phyloP scores from a whole-genome alignment of 2,888 invertebrate genomes.

The Drosophila pseudotalamancana region DNA sequence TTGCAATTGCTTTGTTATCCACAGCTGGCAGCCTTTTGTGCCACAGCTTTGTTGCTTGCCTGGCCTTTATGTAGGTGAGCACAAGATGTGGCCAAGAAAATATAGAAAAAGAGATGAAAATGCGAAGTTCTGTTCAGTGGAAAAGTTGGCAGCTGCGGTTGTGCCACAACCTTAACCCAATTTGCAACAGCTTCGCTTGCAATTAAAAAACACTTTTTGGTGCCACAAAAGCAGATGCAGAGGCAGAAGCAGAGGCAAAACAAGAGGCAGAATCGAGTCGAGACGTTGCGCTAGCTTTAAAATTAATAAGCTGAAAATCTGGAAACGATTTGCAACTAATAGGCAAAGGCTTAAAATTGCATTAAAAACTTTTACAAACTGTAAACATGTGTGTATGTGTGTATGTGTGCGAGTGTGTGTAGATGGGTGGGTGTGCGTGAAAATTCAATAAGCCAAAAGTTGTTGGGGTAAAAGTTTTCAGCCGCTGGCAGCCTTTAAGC shows the following conservation, averaged over 20 bases:
- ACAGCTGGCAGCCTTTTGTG: constrained; percentile 37
- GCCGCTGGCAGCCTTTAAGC: constrained; percentile 44
- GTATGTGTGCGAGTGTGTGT: background rate
- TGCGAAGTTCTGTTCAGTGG: background rate
- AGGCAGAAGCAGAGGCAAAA: too few relatives aligned
- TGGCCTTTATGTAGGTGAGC: constrained; percentile 29
- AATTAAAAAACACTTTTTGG: constrained; percentile 45
- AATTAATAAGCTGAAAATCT: constrained; percentile 74
- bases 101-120: constrained; percentile 11
- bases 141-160: constrained; percentile 8
- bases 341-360: constrained; percentile 73
- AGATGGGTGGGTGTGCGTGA: background rate
- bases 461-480: constrained; percentile 53
- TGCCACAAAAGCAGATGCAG: too few relatives aligned
- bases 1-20: constrained; percentile 60
- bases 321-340: constrained; percentile 73
- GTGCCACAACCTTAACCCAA: constrained; percentile 66
- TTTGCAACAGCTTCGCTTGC: constrained; percentile 52
- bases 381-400: constrained; percentile 6
- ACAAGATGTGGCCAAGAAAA: constrained; percentile 39
- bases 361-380: constrained; percentile 69
- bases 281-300: constrained; percentile 32
- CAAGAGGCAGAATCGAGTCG: too few relatives aligned
- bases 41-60: constrained; percentile 50
- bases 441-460: constrained; percentile 72